Conservation (phyloP, 2,113 vertebrate species). For the Zosterops lateralis region DNA sequence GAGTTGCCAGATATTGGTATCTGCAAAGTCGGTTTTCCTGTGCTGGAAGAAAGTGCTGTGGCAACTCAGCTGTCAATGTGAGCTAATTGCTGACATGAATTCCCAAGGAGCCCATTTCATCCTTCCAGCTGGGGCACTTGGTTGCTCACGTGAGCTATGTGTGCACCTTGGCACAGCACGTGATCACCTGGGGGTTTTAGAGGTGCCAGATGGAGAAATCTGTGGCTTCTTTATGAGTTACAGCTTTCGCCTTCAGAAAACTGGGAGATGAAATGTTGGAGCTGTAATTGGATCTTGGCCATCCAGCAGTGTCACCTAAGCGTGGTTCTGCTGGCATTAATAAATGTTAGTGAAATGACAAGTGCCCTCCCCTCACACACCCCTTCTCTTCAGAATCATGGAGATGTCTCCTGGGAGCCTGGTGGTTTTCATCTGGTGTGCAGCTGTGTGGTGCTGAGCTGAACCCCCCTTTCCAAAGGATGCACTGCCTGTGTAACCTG, state of each 20-base stretch:
- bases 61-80: background rate
- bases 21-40: background rate
- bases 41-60: background rate
- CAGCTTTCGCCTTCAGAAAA: background rate
- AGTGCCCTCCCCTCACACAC: background rate
- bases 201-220: background rate
- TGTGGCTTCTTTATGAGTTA: background rate
- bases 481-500: background rate
- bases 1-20: background rate
- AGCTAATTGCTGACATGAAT: background rate
- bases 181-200: background rate
- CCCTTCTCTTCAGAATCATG: background rate
- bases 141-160: background rate
- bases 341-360: background rate
- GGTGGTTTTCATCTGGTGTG: background rate
- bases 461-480: background rate
- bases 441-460: slow-evolving; percentile 5
- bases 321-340: background rate
- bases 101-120: background rate
- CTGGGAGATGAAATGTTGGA: background rate
- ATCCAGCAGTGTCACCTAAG: background rate
- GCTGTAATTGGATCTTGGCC: background rate
- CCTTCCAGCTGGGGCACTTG: background rate
- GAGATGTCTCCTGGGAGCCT: background rate
- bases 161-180: background rate